phyloP scores from a whole-genome alignment of 2,888 invertebrate species.

The Branchipolynoe longqiensis region DNA sequence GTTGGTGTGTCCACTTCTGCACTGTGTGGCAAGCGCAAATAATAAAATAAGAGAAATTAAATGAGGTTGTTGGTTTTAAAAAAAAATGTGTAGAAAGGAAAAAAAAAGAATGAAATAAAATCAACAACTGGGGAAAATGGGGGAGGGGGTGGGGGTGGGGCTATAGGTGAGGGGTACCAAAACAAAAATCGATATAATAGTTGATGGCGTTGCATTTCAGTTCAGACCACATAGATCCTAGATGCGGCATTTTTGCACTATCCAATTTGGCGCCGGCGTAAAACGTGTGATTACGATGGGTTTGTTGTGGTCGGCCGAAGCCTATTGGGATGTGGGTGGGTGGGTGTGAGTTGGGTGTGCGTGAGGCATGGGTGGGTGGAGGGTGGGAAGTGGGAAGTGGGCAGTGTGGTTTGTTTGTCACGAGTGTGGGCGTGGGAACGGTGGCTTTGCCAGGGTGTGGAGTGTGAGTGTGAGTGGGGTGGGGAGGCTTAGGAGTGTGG shows the following conservation, averaged over 20 bases:
- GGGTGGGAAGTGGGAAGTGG: not conserved
- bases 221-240: constrained; percentile 15
- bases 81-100: too few relatives aligned
- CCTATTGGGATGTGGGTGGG: too few relatives aligned
- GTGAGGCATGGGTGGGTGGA: not conserved
- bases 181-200: constrained; percentile 19
- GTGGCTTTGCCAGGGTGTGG: too few relatives aligned
- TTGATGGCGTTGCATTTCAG: constrained; percentile 35
- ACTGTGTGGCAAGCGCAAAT: not conserved
- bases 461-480: not conserved
- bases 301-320: too few relatives aligned
- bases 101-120: too few relatives aligned
- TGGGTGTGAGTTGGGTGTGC: not conserved
- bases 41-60: not conserved
- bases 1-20: constrained; percentile 6
- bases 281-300: constrained; percentile 25
- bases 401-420: too few relatives aligned
- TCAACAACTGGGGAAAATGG: not conserved
- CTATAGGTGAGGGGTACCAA: too few relatives aligned
- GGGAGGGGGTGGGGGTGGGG: constrained; percentile 7
- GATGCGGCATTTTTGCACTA: constrained; percentile 11
- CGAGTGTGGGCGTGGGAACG: too few relatives aligned
- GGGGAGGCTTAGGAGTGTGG: not conserved
- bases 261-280: constrained; percentile 40
- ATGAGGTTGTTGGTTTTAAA: too few relatives aligned